Evolutionary conservation across 1,140 invertebrate genomes (phyloP).

Genomic region (Cardiocondyla obscurior): DNA sequence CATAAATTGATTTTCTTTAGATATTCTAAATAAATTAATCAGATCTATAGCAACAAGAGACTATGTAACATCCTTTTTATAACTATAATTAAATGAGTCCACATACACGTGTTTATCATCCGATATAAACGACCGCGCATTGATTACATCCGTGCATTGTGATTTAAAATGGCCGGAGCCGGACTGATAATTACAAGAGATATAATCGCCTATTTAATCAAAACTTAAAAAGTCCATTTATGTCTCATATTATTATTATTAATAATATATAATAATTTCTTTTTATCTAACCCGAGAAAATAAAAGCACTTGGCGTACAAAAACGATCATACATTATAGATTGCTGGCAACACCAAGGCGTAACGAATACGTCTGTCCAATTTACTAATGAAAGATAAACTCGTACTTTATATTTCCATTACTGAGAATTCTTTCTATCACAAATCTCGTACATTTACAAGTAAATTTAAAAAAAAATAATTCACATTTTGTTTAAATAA

Average conservation of each 20-base stretch:
- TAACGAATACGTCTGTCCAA: not conserved
- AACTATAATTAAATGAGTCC: slow-evolving; percentile 24
- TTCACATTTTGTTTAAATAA: not conserved
- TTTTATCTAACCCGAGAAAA: too few relatives aligned
- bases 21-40: not conserved
- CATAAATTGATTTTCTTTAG: not conserved
- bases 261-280: not conserved
- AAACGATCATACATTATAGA: not conserved
- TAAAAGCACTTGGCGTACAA: not conserved
- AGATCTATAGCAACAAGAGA: not conserved
- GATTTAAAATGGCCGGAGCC: slow-evolving; percentile 45
- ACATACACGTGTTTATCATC: not conserved
- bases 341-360: not conserved
- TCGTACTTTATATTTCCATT: not conserved
- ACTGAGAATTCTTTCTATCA: not conserved
- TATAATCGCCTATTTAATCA: slow-evolving; percentile 7
- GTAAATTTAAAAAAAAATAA: not conserved
- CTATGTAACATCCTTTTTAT: not conserved
- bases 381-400: slow-evolving; percentile 13
- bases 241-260: not conserved
- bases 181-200: slow-evolving; percentile 36
- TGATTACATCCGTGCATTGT: slow-evolving; percentile 59
- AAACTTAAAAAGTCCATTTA: slow-evolving; percentile 6
- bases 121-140: slow-evolving; percentile 35
- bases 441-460: not conserved